Percentiles rank a stretch among this genome's conserved stretches.
Conservation (phyloP, 2,797 vertebrate genomes). For the Pelochelys cantorii region DNA sequence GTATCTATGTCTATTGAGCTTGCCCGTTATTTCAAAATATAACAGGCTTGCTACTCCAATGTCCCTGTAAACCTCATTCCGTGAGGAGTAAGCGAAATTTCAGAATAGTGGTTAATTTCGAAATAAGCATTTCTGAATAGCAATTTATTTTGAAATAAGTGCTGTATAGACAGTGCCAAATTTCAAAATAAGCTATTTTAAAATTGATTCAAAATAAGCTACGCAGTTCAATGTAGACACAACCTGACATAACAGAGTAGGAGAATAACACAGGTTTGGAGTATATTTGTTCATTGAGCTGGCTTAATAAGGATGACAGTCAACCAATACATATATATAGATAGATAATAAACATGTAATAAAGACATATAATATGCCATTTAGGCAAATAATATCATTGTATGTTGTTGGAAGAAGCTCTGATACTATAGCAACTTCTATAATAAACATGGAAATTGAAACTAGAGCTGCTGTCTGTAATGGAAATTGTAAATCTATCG, state of each 20-base stretch:
- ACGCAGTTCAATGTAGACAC: too few relatives aligned
- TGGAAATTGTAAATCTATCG: not conserved
- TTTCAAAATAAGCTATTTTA: too few relatives aligned
- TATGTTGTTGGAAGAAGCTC: not conserved
- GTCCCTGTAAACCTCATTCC: too few relatives aligned
- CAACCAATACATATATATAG: not conserved
- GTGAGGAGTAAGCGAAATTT: too few relatives aligned
- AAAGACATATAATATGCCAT: not conserved
- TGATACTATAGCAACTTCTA: not conserved
- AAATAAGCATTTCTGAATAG: too few relatives aligned
- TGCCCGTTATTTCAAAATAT: too few relatives aligned
- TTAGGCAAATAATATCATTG: not conserved
- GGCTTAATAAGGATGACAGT: not conserved
- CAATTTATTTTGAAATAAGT: too few relatives aligned
- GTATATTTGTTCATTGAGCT: not conserved
- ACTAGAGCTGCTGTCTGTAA: not conserved
- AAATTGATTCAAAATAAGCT: too few relatives aligned
- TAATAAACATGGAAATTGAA: not conserved
- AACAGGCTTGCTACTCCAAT: too few relatives aligned
- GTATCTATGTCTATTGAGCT: too few relatives aligned
- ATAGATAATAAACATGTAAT: not conserved
- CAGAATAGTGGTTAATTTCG: too few relatives aligned
- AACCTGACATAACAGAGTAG: fast-evolving
- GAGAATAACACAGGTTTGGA: not conserved
- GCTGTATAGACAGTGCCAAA: too few relatives aligned